phyloP scores from a whole-genome alignment of 2,888 invertebrate species.

The Meiosimyza decipiens region DNA sequence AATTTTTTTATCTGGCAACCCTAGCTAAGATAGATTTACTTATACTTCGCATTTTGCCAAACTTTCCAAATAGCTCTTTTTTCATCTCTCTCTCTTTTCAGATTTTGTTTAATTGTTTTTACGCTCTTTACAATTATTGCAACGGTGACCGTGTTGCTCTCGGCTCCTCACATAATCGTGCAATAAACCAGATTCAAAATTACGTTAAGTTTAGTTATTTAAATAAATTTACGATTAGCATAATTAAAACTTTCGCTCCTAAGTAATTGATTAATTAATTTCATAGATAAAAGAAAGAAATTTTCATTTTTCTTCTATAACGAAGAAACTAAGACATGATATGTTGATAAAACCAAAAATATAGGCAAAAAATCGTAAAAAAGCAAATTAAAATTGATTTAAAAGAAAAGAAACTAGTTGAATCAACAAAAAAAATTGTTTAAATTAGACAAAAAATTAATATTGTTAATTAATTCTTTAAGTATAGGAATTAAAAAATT shows the following conservation, averaged over 20 bases:
- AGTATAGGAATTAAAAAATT: constrained; percentile 44
- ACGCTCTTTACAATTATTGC: constrained; percentile 93
- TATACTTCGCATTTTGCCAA: background rate
- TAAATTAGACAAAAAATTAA: constrained; percentile 40
- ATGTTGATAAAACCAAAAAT: constrained; percentile 23
- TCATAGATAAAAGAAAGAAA: constrained; percentile 10
- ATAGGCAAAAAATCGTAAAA: constrained; percentile 31
- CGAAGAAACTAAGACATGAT: background rate
- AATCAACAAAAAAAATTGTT: constrained; percentile 10
- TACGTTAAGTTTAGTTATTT: constrained; percentile 1
- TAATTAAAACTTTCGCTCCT: constrained; percentile 34
- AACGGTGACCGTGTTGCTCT: constrained; percentile 89
- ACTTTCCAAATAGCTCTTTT: background rate
- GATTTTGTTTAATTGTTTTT: constrained; percentile 95
- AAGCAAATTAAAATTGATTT: constrained; percentile 11
- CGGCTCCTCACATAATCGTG: constrained; percentile 95
- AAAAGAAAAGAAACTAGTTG: background rate
- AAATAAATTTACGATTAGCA: constrained; percentile 17
- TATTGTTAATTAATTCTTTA: constrained; percentile 65
- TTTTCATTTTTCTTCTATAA: constrained; percentile 12
- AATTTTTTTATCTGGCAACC: no score
- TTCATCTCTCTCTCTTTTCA: constrained; percentile 62
- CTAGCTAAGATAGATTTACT: no score
- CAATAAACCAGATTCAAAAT: constrained; percentile 72
- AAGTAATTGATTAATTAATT: constrained; percentile 20